Conservation (phyloP, 2,888 invertebrate species). For the Panzeria rudis region DNA sequence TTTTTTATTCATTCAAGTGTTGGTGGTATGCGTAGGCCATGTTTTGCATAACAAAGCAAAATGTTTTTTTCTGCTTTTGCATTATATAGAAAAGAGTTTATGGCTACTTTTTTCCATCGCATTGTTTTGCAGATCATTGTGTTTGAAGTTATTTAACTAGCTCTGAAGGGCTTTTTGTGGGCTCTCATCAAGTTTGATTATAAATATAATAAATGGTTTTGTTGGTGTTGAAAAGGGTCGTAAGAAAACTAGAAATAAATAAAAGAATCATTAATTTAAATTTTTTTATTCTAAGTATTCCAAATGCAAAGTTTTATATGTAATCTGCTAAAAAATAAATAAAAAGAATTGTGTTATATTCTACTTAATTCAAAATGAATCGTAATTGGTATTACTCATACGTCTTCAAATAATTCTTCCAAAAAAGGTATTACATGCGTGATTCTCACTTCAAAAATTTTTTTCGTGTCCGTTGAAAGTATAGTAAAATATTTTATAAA, state of each 20-base stretch:
- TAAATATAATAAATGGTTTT: conserved; percentile 58
- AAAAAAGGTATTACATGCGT: no score
- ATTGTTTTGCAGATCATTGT: conserved; percentile 56
- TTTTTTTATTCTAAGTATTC: background rate
- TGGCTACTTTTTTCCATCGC: background rate
- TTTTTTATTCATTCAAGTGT: conserved; percentile 42
- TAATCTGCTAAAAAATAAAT: background rate
- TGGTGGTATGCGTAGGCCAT: conserved; percentile 68
- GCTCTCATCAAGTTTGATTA: conserved; percentile 51
- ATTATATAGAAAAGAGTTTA: conserved; percentile 28
- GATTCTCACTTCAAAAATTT: no score
- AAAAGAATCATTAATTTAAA: conserved; percentile 1
- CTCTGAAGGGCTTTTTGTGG: conserved; percentile 17
- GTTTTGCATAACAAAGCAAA: conserved; percentile 70
- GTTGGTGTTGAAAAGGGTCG: conserved; percentile 20
- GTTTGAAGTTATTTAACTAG: conserved; percentile 31
- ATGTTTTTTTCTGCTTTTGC: background rate
- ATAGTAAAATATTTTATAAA: no score
- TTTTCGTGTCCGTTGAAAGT: no score
- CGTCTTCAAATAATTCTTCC: background rate
- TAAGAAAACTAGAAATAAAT: background rate
- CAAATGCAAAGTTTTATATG: background rate
- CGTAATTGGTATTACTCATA: conserved; percentile 30
- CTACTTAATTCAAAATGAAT: background rate
- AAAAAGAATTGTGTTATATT: no score